Conservation (phyloP, 2,797 vertebrate genomes). For the Agapornis canus region DNA sequence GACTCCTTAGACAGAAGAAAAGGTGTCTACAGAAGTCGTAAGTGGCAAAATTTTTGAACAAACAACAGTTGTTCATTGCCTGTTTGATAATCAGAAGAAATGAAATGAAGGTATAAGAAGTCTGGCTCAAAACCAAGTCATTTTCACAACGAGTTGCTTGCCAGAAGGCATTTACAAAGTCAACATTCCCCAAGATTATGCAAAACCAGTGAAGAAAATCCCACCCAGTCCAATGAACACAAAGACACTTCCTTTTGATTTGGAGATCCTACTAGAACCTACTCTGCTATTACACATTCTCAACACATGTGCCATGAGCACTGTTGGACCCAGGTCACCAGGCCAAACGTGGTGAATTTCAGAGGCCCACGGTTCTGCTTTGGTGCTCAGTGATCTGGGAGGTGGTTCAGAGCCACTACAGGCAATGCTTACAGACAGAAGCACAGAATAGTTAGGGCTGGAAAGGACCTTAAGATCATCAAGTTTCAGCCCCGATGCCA, state of each 20-base stretch:
- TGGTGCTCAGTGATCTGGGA: not conserved
- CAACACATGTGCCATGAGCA: not conserved
- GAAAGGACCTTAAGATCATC: not conserved
- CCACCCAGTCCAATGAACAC: not conserved
- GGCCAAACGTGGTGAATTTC: not conserved
- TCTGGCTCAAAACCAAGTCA: not conserved
- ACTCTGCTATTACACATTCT: not conserved
- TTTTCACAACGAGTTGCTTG: not conserved
- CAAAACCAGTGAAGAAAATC: not conserved
- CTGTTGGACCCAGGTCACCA: not conserved
- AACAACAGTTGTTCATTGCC: not conserved
- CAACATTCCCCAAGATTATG: not conserved
- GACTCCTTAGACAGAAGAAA: not conserved
- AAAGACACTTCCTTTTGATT: not conserved
- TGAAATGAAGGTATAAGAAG: not conserved
- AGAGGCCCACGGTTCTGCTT: not conserved
- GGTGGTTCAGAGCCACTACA: too few relatives aligned
- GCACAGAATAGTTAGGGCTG: not conserved
- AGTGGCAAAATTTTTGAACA: not conserved
- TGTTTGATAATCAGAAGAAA: not conserved
- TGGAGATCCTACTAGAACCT: not conserved
- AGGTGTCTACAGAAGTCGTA: fast-evolving
- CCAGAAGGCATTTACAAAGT: not conserved
- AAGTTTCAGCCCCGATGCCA: not conserved
- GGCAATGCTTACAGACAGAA: not conserved